A percentile compares a stretch with the other conserved stretches of the same genome.
Conservation (phyloP, 1,140 invertebrate species). For the Galleria mellonella region DNA sequence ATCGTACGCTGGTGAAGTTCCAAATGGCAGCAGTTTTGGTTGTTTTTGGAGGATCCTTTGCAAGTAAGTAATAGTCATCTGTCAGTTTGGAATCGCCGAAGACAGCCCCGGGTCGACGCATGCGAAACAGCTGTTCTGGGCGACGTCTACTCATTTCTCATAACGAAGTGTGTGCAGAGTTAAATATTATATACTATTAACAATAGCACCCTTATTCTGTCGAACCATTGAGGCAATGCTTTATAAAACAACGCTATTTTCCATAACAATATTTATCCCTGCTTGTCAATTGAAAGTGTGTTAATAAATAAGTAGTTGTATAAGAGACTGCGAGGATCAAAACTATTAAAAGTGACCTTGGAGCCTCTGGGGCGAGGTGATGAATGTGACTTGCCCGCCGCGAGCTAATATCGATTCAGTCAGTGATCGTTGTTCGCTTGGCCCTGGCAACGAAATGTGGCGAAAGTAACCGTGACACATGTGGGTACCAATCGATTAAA, state of each 20-base stretch:
- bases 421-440: conserved; percentile 23
- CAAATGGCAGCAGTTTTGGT: conserved; percentile 92
- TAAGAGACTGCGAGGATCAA: conserved; percentile 14
- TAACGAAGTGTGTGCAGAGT: conserved; percentile 25
- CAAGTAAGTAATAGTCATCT: conserved; percentile 80
- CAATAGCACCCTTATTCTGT: conserved; percentile 23
- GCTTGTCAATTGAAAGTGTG: conserved; percentile 26
- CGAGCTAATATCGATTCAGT: conserved; percentile 15
- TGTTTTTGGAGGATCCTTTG: conserved; percentile 91
- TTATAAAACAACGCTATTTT: conserved; percentile 19
- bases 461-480: conserved; percentile 57
- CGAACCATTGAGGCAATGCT: conserved; percentile 29
- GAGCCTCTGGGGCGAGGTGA: conserved; percentile 22
- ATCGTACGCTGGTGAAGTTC: conserved; percentile 90
- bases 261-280: conserved; percentile 17
- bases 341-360: conserved; percentile 24
- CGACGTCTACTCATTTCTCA: conserved; percentile 14
- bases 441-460: conserved; percentile 61
- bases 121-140: conserved; percentile 40
- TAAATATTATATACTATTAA: conserved; percentile 20
- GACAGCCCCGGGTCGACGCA: conserved; percentile 9
- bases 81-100: conserved; percentile 16
- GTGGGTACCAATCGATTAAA: conserved; percentile 27
- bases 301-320: conserved; percentile 20
- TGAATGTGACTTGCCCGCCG: conserved; percentile 30